phyloP scores from a whole-genome alignment of 2,797 vertebrate species.

The Channallabes apus region DNA sequence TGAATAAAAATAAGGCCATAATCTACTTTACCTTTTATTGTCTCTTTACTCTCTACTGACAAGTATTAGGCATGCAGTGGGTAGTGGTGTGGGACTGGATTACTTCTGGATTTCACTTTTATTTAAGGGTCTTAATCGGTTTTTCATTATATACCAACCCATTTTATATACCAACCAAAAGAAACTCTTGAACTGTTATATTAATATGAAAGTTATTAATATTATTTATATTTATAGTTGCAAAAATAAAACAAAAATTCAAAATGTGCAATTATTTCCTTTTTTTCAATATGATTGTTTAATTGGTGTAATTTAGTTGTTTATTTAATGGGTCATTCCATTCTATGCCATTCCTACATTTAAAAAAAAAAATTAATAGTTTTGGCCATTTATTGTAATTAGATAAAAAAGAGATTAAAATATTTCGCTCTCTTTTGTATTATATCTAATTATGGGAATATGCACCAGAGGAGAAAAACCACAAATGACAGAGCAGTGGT shows the following conservation, averaged over 20 bases:
- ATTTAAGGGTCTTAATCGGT: not conserved
- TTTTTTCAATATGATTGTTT: constrained; percentile 26
- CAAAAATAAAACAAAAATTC: not conserved
- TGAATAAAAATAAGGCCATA: constrained; percentile 15
- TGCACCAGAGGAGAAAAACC: constrained; percentile 59
- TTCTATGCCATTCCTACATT: constrained; percentile 43
- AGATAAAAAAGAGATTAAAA: constrained; percentile 64
- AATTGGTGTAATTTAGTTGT: constrained; percentile 66
- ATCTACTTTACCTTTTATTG: constrained; percentile 24
- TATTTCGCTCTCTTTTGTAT: constrained; percentile 57
- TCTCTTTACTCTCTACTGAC: constrained; percentile 24
- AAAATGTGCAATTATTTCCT: constrained; percentile 6
- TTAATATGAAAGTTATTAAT: not conserved
- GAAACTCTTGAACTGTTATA: not conserved
- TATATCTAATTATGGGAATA: constrained; percentile 60
- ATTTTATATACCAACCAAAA: not conserved
- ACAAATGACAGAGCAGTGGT: constrained; percentile 48
- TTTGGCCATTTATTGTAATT: constrained; percentile 62
- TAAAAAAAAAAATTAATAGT: constrained; percentile 27
- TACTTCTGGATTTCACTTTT: not conserved
- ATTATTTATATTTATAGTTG: not conserved
- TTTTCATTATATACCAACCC: not conserved
- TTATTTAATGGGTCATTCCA: constrained; percentile 56
- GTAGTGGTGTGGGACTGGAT: not conserved
- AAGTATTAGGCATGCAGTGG: not conserved